These are phyloP conservation scores for Drosophila flavopinicola DNA, from an alignment of 2,888 invertebrate species.

Conservation along the genomic window DNA sequence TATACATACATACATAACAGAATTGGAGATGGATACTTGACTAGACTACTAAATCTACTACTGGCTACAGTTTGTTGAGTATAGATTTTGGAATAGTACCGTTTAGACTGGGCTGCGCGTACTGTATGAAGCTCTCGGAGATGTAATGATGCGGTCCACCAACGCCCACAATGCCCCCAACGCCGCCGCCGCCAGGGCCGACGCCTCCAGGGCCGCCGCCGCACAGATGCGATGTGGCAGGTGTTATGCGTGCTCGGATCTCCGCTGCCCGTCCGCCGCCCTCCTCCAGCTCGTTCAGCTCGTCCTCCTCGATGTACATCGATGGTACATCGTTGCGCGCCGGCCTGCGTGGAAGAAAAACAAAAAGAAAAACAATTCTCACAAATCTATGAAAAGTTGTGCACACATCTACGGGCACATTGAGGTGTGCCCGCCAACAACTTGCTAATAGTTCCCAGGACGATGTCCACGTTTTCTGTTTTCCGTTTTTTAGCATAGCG, in stretches of 20 bases:
- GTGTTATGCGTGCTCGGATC: constrained; percentile 76
- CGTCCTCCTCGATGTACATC: constrained; percentile 85
- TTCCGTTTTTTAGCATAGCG: constrained; percentile 23
- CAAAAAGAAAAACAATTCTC: constrained; percentile 38
- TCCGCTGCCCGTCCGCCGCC: constrained; percentile 80
- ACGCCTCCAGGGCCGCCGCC: constrained; percentile 39
- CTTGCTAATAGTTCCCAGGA: constrained; percentile 67
- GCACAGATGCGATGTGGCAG: constrained; percentile 70
- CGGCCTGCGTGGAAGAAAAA: constrained; percentile 73
- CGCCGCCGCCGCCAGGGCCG: constrained; percentile 24
- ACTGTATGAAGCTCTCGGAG: constrained; percentile 85
- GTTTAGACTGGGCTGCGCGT: constrained; percentile 85
- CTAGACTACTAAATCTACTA: constrained; percentile 44
- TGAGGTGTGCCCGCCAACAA: constrained; percentile 19
- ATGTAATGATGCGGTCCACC: constrained; percentile 83
- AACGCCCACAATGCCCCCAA: constrained; percentile 58
- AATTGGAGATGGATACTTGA: constrained; percentile 32
- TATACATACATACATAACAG: constrained; percentile 1
- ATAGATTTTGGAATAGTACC: constrained; percentile 85
- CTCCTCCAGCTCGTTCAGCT: constrained; percentile 83
- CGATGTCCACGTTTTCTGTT: constrained; percentile 21
- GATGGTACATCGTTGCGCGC: constrained; percentile 85
- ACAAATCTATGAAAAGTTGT: constrained; percentile 69
- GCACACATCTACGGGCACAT: constrained; percentile 18
- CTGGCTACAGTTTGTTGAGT: constrained; percentile 82